Base-by-base conservation (phyloP, 2,113 vertebrate genomes). In the Ascaphus truei region DNA sequence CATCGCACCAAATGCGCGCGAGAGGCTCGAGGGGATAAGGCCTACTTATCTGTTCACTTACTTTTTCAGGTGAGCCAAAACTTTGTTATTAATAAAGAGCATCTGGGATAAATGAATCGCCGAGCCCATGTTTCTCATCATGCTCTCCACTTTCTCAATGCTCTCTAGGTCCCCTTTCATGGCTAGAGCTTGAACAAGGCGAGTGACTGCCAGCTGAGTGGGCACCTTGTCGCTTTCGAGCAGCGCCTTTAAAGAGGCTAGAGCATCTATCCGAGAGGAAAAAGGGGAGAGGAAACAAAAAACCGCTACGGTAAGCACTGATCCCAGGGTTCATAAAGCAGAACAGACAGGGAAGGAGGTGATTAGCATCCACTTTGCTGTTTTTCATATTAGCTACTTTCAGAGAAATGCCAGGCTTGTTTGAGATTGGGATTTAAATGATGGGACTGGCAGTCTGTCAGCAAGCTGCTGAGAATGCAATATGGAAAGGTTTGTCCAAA, bases 21-120 rank as follows among this genome's bases (percentile, higher is more conserved):
- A n/a, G n/a, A n/a, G n/a, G n/a, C n/a, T n/a, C n/a, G n/a, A n/a
- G n/a, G n/a, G n/a, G n/a, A n/a, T n/a, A n/a, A n/a, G n/a, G n/a
- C n/a, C n/a, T n/a, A n/a, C n/a, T n/a, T n/a, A n/a, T 13, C 12
- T 47, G 60, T 71, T 71, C 52, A 85, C 94, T 92, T 85, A 98
- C 96, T 82, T 97, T 59, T 85, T 92, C 31, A 93, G 89, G 76
- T 91, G 81, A 48, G 91, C 93, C 63, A 95, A 60, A 31, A 86
- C 88, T 26, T 60, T 79, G 78, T 93, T 94, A 79, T 93, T 97
- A 75, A 87, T n/a, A 11, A 93, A 90, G 75, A 95, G 12, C 82
- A 93, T 95, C 12, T 1, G 13, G 74, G 91, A 88, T 12, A 95
- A 7, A 67, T 75, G 79, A 67, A 88, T 0, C 1, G 61, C 45